Conservation (phyloP, 2,797 vertebrate species). For the Alectoris magna region DNA sequence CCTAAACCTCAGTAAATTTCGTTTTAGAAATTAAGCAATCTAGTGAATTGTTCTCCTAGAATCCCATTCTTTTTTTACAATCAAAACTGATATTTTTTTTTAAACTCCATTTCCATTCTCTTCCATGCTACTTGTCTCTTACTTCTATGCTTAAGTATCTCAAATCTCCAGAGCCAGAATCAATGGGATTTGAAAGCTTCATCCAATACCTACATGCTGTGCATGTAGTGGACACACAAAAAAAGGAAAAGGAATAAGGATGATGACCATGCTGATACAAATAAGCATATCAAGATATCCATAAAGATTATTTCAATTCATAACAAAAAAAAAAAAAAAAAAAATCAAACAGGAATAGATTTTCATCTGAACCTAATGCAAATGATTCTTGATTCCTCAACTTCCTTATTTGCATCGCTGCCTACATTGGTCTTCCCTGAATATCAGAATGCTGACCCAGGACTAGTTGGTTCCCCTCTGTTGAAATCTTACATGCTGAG, state of each 20-base stretch:
- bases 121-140: not conserved
- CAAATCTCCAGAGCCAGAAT: not conserved
- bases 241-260: not conserved
- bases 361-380: not conserved
- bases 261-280: not conserved
- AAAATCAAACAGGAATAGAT: not conserved
- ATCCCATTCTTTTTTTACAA: not conserved
- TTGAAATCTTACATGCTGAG: not conserved
- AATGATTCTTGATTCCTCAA: not conserved
- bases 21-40: too few species aligned
- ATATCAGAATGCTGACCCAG: not conserved
- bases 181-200: constrained; percentile 9
- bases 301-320: not conserved
- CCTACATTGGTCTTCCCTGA: not conserved
- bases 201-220: not conserved
- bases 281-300: not conserved
- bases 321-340: not conserved
- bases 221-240: not conserved
- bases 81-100: not conserved
- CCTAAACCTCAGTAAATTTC: not conserved
- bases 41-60: not conserved
- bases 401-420: not conserved
- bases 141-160: not conserved
- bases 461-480: not conserved
- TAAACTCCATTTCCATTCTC: not conserved